Percentiles rank a stretch among this genome's conserved stretches.
phyloP scores from a whole-genome alignment of 2,113 vertebrate genomes.

The Rhynchopsitta pachyrhyncha region DNA sequence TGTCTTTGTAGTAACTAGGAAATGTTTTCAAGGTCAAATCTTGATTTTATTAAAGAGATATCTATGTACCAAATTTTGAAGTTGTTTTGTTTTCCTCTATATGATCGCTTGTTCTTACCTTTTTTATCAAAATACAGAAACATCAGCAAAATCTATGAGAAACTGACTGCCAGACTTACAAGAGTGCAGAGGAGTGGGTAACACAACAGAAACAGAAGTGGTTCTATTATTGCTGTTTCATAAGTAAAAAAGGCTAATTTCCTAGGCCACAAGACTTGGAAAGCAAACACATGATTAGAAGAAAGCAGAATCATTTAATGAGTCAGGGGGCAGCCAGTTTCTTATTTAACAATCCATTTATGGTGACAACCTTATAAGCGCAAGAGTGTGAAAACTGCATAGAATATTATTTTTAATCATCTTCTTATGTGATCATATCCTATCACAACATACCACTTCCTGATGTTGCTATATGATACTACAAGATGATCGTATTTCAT shows the following conservation, averaged over 20 bases:
- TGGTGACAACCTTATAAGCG: neutral
- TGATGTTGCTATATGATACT: neutral
- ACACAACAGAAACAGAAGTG: neutral
- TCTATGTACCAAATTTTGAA: neutral
- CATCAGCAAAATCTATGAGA: neutral
- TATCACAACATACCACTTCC: neutral
- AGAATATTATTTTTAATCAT: neutral
- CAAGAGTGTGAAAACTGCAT: neutral
- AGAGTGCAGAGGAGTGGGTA: neutral
- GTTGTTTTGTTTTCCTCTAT: neutral
- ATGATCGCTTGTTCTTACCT: neutral
- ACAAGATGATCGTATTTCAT: neutral
- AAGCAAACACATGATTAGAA: neutral
- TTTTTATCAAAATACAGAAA: neutral
- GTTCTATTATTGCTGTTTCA: neutral
- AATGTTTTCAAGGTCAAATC: neutral
- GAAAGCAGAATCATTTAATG: neutral
- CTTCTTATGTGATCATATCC: neutral
- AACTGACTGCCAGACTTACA: neutral
- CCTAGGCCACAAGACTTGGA: neutral
- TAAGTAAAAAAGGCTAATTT: neutral
- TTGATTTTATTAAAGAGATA: neutral
- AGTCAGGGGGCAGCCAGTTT: neutral
- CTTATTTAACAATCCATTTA: neutral
- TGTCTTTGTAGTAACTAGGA: conserved; percentile 6